Percentiles rank a stretch among this genome's conserved stretches.
Conservation (phyloP, 2,797 vertebrate species). For the Euthynnus affinis region DNA sequence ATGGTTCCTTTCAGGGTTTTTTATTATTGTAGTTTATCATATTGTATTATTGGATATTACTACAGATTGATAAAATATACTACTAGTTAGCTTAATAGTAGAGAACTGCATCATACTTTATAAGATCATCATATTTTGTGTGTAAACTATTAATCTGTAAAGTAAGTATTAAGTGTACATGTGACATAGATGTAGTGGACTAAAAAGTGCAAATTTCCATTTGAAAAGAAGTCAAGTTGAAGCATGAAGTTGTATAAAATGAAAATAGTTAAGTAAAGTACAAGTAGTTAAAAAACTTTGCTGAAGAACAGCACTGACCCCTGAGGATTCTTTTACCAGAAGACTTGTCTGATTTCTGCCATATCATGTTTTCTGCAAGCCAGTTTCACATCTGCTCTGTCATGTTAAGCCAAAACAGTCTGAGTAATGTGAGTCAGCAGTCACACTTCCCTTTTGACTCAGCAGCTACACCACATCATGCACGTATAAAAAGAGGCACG, state of each 20-base stretch:
- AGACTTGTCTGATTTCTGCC: conserved; percentile 30
- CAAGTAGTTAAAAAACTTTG: background rate
- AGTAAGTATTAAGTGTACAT: too few species aligned
- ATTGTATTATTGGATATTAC: too few species aligned
- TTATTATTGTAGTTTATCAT: too few species aligned
- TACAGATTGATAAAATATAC: too few species aligned
- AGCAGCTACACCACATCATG: background rate
- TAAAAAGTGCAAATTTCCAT: background rate
- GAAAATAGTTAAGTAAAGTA: background rate
- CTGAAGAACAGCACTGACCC: too few species aligned
- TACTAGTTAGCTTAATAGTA: too few species aligned
- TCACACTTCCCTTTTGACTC: conserved; percentile 74
- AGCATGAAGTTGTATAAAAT: background rate
- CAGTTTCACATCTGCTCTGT: conserved; percentile 54
- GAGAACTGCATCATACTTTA: too few species aligned
- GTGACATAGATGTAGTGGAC: background rate
- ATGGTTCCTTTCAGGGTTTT: too few species aligned
- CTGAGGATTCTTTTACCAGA: background rate
- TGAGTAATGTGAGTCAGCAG: conserved; percentile 56
- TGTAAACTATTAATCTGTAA: too few species aligned
- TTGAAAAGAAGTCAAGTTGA: background rate
- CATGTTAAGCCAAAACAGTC: conserved; percentile 62
- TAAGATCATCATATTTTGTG: too few species aligned
- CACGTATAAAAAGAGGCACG: conserved; percentile 68
- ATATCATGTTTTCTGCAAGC: conserved; percentile 60